A percentile compares a stretch with the other conserved stretches of the same genome.
These are phyloP conservation scores for Choristoneura fumiferana DNA, from an alignment of 1,140 invertebrate genomes.

Conservation along the genomic window DNA sequence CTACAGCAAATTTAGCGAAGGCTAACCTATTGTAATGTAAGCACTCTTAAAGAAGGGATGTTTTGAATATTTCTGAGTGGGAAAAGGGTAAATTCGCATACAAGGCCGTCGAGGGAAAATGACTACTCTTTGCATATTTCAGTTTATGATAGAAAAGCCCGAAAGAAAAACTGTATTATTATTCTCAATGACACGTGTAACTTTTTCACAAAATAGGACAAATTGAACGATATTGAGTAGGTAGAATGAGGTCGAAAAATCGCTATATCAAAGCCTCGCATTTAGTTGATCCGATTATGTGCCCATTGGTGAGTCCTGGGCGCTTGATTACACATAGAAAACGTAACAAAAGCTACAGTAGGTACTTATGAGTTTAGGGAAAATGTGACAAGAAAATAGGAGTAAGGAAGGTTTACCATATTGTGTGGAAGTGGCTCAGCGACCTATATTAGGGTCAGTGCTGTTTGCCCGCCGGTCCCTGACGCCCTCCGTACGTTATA, in stretches of 20 bases:
- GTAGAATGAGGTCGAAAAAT: neutral
- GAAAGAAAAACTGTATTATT: too few species aligned
- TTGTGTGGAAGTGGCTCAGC: neutral
- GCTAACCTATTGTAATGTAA: too few species aligned
- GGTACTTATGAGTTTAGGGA: neutral
- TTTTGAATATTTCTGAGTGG: too few species aligned
- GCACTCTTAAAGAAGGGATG: too few species aligned
- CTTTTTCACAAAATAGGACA: neutral
- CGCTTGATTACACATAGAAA: constrained; percentile 12
- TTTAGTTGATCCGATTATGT: neutral
- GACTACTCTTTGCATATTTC: too few species aligned
- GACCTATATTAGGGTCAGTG: constrained; percentile 2
- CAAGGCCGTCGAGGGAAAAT: too few species aligned
- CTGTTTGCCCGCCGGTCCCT: neutral
- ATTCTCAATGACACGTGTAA: too few species aligned
- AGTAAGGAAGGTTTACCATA: neutral
- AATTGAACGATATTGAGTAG: constrained; percentile 4
- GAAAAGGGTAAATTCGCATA: too few species aligned
- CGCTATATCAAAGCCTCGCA: too few species aligned
- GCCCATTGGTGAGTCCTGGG: neutral
- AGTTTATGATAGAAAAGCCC: too few species aligned
- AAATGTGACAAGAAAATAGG: neutral
- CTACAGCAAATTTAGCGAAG: too few species aligned
- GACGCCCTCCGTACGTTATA: neutral
- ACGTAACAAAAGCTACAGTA: neutral